phyloP scores from a whole-genome alignment of 2,888 invertebrate genomes.

The Temnothorax rugatulus region DNA sequence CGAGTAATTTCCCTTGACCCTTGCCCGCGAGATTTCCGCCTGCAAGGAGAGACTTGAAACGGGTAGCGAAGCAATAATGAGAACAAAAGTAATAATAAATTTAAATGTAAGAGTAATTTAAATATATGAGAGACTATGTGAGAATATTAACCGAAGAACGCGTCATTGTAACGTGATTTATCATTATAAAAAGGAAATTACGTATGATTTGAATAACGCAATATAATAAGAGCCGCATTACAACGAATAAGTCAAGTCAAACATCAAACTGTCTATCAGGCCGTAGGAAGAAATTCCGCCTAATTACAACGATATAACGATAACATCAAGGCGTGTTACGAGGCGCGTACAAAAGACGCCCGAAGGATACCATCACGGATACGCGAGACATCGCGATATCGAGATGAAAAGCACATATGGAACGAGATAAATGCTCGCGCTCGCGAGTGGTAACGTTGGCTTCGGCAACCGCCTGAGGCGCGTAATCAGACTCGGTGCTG shows the following conservation, averaged over 20 bases:
- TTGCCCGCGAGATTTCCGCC: constrained; percentile 68
- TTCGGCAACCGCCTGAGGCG: constrained; percentile 63
- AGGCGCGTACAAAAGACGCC: constrained; percentile 21
- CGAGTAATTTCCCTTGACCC: constrained; percentile 82
- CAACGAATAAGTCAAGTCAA: constrained; percentile 35
- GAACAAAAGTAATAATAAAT: constrained; percentile 28
- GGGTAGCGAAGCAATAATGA: constrained; percentile 37
- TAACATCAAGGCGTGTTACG: constrained; percentile 38
- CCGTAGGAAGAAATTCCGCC: constrained; percentile 18
- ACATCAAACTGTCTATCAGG: constrained; percentile 1
- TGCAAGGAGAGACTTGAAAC: constrained; percentile 18
- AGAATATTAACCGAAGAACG: background rate
- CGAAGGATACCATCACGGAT: constrained; percentile 50
- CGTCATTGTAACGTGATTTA: background rate
- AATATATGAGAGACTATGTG: background rate
- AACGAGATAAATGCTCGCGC: constrained; percentile 71
- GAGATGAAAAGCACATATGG: constrained; percentile 41
- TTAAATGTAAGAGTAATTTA: background rate
- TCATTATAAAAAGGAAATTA: background rate
- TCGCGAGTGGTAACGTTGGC: constrained; percentile 67
- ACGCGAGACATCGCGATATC: constrained; percentile 50
- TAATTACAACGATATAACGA: constrained; percentile 49
- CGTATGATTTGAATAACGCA: constrained; percentile 15
- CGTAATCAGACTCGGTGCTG: constrained; percentile 65
- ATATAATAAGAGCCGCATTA: constrained; percentile 28